These are phyloP conservation scores for Euborellia annulipes DNA, from an alignment of 1,140 invertebrate genomes.

Conservation along the genomic window DNA sequence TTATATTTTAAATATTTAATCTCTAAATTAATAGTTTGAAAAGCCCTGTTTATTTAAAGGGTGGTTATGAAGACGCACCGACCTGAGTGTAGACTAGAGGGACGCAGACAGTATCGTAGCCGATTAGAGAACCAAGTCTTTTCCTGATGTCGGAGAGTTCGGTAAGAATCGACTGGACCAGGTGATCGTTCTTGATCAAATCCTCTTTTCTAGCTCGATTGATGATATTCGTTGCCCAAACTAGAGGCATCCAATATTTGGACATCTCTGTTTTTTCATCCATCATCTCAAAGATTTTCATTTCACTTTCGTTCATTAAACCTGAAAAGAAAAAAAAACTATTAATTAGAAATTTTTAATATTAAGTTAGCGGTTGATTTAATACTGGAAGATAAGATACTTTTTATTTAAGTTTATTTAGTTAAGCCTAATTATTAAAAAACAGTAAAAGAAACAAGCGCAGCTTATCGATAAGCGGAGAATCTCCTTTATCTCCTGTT, in stretches of 20 bases:
- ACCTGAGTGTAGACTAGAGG: conserved; percentile 97
- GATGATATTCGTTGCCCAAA: conserved; percentile 82
- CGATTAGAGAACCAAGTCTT: conserved; percentile 61
- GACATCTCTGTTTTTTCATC: conserved; percentile 75
- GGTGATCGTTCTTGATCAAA: conserved; percentile 66
- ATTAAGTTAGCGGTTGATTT: too few species aligned
- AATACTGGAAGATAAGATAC: too few species aligned
- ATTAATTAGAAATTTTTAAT: not conserved
- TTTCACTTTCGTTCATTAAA: conserved; percentile 78
- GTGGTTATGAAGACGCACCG: conserved; percentile 17
- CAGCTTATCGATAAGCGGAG: too few species aligned
- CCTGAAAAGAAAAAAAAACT: conserved; percentile 32
- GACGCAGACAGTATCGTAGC: conserved; percentile 93
- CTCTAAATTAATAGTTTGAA: not conserved
- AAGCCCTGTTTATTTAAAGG: not conserved
- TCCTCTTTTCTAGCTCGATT: conserved; percentile 67
- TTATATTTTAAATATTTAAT: not conserved
- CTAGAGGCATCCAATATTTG: conserved; percentile 84
- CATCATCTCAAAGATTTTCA: conserved; percentile 76
- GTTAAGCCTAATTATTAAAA: too few species aligned
- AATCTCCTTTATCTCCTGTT: too few species aligned
- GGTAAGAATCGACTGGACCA: conserved; percentile 67
- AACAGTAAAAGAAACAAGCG: too few species aligned
- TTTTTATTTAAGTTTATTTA: too few species aligned
- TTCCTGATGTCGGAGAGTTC: conserved; percentile 70